A percentile compares a stretch with the other conserved stretches of the same genome.
Evolutionary conservation across 2,888 invertebrate genomes (phyloP).

Genomic region (Clanis bilineata): DNA sequence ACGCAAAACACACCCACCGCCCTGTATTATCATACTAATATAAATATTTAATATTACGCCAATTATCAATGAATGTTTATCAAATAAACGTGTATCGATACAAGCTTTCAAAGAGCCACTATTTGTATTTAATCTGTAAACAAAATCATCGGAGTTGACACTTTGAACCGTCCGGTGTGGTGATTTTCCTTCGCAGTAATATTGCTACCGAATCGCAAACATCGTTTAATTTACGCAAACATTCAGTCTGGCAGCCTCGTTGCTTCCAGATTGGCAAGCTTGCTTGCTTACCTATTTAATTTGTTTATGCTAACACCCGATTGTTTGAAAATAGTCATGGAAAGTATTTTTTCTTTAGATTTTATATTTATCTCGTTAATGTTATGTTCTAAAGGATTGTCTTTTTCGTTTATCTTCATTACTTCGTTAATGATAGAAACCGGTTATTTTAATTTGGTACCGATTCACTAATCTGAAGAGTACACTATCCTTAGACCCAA

Average conservation of each 20-base stretch:
- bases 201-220: constrained; percentile 18
- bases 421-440: neutral
- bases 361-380: neutral
- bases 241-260: neutral
- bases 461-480: neutral
- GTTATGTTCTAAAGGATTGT: neutral
- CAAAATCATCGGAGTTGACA: constrained; percentile 35
- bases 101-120: constrained; percentile 29
- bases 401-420: neutral
- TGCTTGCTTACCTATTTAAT: neutral
- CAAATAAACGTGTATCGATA: neutral
- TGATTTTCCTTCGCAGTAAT: constrained; percentile 34
- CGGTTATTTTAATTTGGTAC: neutral
- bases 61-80: constrained; percentile 6
- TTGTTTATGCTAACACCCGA: neutral
- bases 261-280: neutral
- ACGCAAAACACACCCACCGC: neutral
- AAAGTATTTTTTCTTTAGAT: neutral
- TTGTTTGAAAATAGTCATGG: neutral
- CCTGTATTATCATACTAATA: neutral
- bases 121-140: constrained; percentile 32
- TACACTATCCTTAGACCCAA: neutral
- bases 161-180: constrained; percentile 25
- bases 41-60: too few relatives aligned
- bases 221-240: constrained; percentile 17